Conservation (phyloP, 2,113 vertebrate species). For the Siniperca knerii region DNA sequence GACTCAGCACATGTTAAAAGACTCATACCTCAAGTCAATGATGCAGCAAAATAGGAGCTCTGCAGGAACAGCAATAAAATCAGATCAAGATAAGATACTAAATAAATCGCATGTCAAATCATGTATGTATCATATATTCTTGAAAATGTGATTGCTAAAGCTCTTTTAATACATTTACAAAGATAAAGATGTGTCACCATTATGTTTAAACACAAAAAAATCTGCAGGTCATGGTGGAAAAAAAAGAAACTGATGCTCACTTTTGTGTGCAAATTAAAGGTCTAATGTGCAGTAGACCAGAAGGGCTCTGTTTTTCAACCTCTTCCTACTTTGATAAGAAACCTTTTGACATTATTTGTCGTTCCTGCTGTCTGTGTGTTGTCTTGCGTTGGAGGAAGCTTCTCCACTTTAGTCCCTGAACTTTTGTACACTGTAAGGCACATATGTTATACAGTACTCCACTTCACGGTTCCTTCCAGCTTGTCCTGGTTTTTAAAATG, state of each 20-base stretch:
- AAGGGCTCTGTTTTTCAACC: not conserved
- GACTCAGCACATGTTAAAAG: slow-evolving; percentile 19
- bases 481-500: slow-evolving; percentile 47
- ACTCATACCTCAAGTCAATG: not conserved
- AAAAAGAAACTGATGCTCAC: not conserved
- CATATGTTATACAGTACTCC: slow-evolving; percentile 6
- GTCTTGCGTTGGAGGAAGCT: not conserved
- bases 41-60: not conserved
- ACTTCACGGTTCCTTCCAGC: slow-evolving; percentile 1
- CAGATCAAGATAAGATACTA: not conserved
- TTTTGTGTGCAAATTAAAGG: not conserved
- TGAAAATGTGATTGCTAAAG: not conserved
- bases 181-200: not conserved
- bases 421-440: slow-evolving; percentile 12
- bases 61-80: slow-evolving; percentile 1
- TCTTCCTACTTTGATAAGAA: not conserved
- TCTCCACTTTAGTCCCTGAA: slow-evolving; percentile 13
- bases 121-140: not conserved
- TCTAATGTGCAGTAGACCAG: not conserved
- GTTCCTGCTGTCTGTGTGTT: slow-evolving; percentile 14
- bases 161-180: not conserved
- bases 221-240: not conserved
- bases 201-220: not conserved
- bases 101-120: not conserved
- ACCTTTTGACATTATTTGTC: not conserved